A percentile compares a stretch with the other conserved stretches of the same genome.
phyloP scores from a whole-genome alignment of 2,113 vertebrate genomes.

The Vicugna pacos region DNA sequence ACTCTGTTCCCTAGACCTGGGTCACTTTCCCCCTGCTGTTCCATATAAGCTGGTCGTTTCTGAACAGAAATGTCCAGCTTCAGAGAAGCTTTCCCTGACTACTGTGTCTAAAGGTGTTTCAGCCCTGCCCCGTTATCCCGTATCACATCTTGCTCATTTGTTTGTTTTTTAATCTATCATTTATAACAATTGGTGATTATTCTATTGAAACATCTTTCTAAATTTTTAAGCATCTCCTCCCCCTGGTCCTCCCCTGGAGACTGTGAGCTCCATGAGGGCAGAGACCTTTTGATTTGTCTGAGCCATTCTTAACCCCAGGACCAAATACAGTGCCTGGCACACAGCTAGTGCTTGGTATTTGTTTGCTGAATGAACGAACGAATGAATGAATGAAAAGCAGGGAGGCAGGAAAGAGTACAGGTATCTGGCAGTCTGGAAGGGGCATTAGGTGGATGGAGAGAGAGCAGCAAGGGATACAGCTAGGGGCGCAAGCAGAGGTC shows the following conservation, averaged over 20 bases:
- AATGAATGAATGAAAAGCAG: neutral
- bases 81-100: neutral
- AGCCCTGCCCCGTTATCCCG: neutral
- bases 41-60: neutral
- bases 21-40: neutral
- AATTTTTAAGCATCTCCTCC: neutral
- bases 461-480: neutral
- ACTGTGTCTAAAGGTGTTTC: neutral
- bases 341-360: neutral
- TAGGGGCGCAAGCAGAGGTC: neutral
- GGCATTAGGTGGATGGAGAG: accelerated
- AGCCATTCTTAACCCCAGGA: neutral
- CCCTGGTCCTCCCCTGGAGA: neutral
- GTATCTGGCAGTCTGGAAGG: neutral
- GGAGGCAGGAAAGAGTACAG: neutral
- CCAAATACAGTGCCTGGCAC: neutral
- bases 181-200: neutral
- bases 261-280: neutral
- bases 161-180: neutral
- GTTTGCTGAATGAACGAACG: neutral
- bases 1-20: neutral
- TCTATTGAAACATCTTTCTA: neutral
- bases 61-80: neutral
- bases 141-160: neutral
- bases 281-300: neutral